Conservation (phyloP, 2,113 vertebrate species). For the Python bivittatus region DNA sequence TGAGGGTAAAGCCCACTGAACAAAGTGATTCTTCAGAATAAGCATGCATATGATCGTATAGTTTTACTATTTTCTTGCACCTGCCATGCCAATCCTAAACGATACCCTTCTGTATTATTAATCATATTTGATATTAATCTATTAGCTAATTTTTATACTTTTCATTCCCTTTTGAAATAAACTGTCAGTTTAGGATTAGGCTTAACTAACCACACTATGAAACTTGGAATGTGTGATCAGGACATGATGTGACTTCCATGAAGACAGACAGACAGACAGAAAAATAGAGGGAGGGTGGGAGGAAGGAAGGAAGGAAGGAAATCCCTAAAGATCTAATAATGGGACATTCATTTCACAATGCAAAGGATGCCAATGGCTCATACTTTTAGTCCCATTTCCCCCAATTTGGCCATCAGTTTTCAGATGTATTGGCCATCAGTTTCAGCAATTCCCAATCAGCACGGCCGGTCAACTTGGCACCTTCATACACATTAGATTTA, state of each 20-base stretch:
- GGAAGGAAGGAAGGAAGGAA: not conserved
- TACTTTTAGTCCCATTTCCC: not conserved
- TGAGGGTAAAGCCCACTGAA: not conserved
- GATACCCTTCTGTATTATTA: not conserved
- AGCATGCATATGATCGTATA: not conserved
- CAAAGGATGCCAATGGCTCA: not conserved
- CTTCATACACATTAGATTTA: not conserved
- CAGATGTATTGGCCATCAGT: not conserved
- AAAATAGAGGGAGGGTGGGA: not conserved
- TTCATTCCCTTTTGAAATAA: not conserved
- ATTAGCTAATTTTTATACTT: not conserved
- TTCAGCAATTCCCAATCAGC: not conserved
- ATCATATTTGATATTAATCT: not conserved
- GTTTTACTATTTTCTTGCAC: not conserved
- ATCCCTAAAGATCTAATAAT: not conserved
- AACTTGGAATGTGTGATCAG: not conserved
- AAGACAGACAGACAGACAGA: not conserved
- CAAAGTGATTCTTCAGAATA: not conserved
- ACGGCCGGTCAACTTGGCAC: not conserved
- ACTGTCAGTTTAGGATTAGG: fast-evolving
- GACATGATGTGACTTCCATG: not conserved
- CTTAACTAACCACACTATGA: not conserved
- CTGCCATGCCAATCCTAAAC: not conserved
- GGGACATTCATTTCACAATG: not conserved
- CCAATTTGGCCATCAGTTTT: not conserved